Evolutionary conservation across 2,888 invertebrate species (phyloP), one percentile per base, ranked within the genome.

Genomic region (Isotomurus palustris): DNA sequence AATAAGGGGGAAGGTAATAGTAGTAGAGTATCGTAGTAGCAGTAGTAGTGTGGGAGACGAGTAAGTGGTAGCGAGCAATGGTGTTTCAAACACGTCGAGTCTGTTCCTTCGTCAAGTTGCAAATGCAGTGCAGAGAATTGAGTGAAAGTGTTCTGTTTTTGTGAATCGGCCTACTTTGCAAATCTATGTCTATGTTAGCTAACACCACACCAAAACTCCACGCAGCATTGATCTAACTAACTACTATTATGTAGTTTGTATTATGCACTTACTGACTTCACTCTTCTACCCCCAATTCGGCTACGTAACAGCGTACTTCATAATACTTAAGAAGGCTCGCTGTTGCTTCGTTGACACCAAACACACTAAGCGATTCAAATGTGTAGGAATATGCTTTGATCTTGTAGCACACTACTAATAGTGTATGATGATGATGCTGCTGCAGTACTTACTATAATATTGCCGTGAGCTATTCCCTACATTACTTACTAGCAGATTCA

Each of bases 121-220:
- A 64, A 64, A 64, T 64, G 64, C 60, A 63, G 54, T 52, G 57
- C 57, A 63, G 61, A 54, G 59, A 58, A 58, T 57, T 57, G 59
- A 68, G 68, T 69, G 69, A 69, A 69, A 69, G 69, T 69, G 67
- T 64, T 66, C 65, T 64, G 64, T 65, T 67, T 60, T 58, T 60
- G 59, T 62, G 60, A 60, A 51, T 64, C 66, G 63, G 58, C 67
- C 69, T 66, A 66, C 64, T 66, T 69, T 59, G 66, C 64, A 57
- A 69, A 64, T 61, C 59, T 64, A 62, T 62, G 61, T 62, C 64
- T 64, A 64, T 64, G 61, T 64, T 64, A 64, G 61, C 62, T 62
- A 62, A 59, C 53, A 58, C 58, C 56, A 53, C 53, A 58, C 48
- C 22, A 58, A 50, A 50, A 38, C 50, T 50, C 50, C 50, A 50